Evolutionary conservation across 2,113 vertebrate species (phyloP).

Genomic region (Neomonachus schauinslandi): DNA sequence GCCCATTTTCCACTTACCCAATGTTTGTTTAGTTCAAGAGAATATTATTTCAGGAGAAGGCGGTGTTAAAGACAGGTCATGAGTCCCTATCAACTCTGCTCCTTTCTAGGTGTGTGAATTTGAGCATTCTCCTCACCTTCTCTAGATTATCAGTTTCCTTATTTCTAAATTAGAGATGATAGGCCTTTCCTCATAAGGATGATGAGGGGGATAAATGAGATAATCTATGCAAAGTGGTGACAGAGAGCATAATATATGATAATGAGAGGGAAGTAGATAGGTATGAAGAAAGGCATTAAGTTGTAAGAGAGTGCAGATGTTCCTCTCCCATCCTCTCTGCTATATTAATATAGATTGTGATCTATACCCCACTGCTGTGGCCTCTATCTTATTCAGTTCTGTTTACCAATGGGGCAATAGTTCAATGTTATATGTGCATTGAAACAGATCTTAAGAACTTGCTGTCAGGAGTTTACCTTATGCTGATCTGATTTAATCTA

Average conservation of each 20-base stretch:
- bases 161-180: not conserved
- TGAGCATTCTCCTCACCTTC: not conserved
- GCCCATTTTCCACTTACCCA: not conserved
- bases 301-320: fast-evolving
- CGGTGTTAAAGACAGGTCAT: fast-evolving
- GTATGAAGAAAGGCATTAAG: not conserved
- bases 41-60: not conserved
- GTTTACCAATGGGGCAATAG: not conserved
- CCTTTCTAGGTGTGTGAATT: not conserved
- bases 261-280: not conserved
- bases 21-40: not conserved
- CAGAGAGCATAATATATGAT: not conserved
- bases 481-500: not conserved
- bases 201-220: not conserved
- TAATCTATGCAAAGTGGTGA: not conserved
- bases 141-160: not conserved
- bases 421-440: not conserved
- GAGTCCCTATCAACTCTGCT: not conserved
- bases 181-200: not conserved
- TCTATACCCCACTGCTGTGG: not conserved
- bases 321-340: not conserved
- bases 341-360: not conserved
- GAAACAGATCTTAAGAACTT: not conserved
- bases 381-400: not conserved
- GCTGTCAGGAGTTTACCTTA: not conserved